Percentiles rank a stretch among this genome's conserved stretches.
phyloP scores from a whole-genome alignment of 2,888 invertebrate genomes.

The Agonopterix alstromeriana region DNA sequence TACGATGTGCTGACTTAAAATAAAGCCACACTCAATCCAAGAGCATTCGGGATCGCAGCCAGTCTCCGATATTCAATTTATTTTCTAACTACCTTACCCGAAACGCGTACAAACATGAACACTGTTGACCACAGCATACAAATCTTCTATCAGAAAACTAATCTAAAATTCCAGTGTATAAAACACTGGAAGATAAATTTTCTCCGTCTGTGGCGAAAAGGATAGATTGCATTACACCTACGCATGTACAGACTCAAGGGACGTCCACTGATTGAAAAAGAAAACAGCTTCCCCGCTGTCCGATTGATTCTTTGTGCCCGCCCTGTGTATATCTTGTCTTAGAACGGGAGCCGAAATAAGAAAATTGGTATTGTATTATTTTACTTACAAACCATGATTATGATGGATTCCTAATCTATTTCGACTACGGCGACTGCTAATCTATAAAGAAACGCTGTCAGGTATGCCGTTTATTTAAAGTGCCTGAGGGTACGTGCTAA shows the following conservation, averaged over 20 bases:
- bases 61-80: conserved; percentile 62
- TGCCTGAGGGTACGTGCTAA: too few relatives aligned
- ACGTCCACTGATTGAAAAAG: conserved; percentile 68
- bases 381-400: not conserved
- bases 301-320: conserved; percentile 65
- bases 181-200: too few relatives aligned
- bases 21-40: conserved; percentile 52
- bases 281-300: conserved; percentile 65
- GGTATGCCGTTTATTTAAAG: too few relatives aligned
- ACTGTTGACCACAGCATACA: conserved; percentile 25
- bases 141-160: not conserved
- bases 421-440: too few relatives aligned
- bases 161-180: too few relatives aligned
- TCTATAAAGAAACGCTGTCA: too few relatives aligned
- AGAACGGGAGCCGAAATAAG: conserved; percentile 21
- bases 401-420: too few relatives aligned
- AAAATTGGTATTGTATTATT: not conserved
- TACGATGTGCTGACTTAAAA: conserved; percentile 48
- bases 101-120: conserved; percentile 21
- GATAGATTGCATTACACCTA: conserved; percentile 33
- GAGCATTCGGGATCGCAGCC: conserved; percentile 32
- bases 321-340: conserved; percentile 50
- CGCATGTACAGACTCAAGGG: conserved; percentile 43
- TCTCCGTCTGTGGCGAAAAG: conserved; percentile 28
- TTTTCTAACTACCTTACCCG: conserved; percentile 54